Evolutionary conservation across 1,140 invertebrate species (phyloP), one percentile per base, ranked within the genome.

Genomic region (Stegodyphus dumicola): DNA sequence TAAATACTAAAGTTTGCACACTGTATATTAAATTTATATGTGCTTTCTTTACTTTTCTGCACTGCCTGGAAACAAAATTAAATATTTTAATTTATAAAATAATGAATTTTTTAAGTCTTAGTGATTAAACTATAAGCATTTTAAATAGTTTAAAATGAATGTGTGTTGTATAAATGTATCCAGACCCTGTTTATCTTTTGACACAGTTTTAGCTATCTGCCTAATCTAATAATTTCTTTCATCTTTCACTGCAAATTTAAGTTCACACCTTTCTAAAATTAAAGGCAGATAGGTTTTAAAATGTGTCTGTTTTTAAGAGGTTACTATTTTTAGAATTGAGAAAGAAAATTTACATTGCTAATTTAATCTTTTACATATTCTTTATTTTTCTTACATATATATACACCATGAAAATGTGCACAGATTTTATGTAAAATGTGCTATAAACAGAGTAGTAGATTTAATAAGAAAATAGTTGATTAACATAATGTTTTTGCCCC

Each of bases 141-240:
- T 33, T 33, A 33, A 33, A 33, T 33, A 33, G 1, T 33, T 33
- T 33, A 60, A 60, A 60, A 60, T 60, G 9, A 1, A 15, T 60
- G 56, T n/a, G n/a, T n/a, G n/a, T n/a, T n/a, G n/a, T 60, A 60
- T 10, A 60, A 71, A 53, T 66, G 75, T 83, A 83, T 83, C 56
- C 80, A 83, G 53, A 60, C 71, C 71, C 71, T 83, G 80, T 83
- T 83, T 66, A 80, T 52, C 17, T 80, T 13, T 33, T 17, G 60
- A 18, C 49, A 52, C 33, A 77, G 48, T 77, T 65, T 77, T 77
- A 17, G 15, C 9, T 15, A 60, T 60, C 15, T 60, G 15, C 56
- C 1, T 15, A n/a, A 60, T 60, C 15, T 9, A 60, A 60, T 60
- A 10, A 60, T 60, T 60, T 60, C 15, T 60, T 60, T 60, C 15